These are phyloP conservation scores for Mesitornis unicolor DNA, from an alignment of 2,113 vertebrate genomes.

Conservation along the genomic window DNA sequence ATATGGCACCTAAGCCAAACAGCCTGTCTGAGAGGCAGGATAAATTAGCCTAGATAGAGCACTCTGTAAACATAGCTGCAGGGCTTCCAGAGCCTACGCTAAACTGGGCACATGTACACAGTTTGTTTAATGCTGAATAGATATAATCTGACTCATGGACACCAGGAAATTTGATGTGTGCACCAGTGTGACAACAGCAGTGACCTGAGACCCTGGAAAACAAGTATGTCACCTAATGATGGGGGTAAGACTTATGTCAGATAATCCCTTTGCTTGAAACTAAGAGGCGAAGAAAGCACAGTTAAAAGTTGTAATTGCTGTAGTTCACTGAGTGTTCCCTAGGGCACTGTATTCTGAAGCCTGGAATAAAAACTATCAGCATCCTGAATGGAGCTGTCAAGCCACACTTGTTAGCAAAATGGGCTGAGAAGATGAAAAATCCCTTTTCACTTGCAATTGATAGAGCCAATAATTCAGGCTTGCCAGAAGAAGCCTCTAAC, in stretches of 20 bases:
- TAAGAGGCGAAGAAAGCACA: neutral
- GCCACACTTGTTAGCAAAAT: constrained; percentile 32
- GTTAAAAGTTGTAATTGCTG: constrained; percentile 32
- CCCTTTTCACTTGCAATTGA: constrained; percentile 7
- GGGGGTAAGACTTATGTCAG: neutral
- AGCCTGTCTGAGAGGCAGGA: neutral
- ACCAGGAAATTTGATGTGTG: neutral
- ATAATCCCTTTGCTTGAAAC: neutral
- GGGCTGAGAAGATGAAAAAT: constrained; percentile 43
- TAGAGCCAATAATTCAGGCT: constrained; percentile 19
- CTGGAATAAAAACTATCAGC: constrained; percentile 36
- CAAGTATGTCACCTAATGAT: neutral
- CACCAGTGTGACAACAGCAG: neutral
- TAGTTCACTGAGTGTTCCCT: constrained; percentile 2
- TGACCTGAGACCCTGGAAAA: neutral
- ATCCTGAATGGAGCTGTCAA: constrained; percentile 55
- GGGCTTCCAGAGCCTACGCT: neutral
- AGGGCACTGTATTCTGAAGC: constrained; percentile 12
- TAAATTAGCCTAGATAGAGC: neutral
- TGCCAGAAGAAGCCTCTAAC: constrained; percentile 11
- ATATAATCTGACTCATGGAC: neutral
- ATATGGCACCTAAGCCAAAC: neutral
- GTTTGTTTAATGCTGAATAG: neutral
- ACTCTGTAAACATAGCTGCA: neutral
- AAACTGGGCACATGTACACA: neutral